Conservation (phyloP, 2,888 invertebrate species). For the Perizoma affinitatum region DNA sequence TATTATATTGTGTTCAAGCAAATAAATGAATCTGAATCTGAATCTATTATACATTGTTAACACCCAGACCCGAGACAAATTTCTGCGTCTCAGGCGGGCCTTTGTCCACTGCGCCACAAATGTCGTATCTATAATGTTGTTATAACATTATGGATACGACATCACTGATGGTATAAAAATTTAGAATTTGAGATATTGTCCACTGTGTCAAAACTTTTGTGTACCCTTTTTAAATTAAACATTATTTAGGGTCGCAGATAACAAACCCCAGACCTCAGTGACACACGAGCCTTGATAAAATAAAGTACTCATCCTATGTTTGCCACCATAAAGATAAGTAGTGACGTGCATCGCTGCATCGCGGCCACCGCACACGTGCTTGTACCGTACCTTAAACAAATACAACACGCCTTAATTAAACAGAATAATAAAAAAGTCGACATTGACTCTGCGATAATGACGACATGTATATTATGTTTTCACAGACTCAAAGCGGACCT, state of each 20-base stretch:
- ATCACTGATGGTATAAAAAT: too few relatives aligned
- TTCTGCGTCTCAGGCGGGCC: too few relatives aligned
- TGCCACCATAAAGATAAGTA: slow-evolving; percentile 77
- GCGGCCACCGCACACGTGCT: slow-evolving; percentile 69
- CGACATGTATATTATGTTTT: slow-evolving; percentile 50
- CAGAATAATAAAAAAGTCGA: slow-evolving; percentile 66
- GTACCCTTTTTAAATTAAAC: slow-evolving; percentile 58
- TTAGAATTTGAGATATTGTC: neutral
- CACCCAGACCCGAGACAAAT: too few relatives aligned
- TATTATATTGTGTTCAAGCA: too few relatives aligned
- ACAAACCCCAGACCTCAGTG: slow-evolving; percentile 64
- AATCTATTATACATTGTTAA: too few relatives aligned
- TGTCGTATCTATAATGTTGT: too few relatives aligned
- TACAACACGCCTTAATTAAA: slow-evolving; percentile 67
- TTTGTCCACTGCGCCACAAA: too few relatives aligned
- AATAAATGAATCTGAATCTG: too few relatives aligned
- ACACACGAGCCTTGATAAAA: slow-evolving; percentile 73
- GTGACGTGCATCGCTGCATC: slow-evolving; percentile 64
- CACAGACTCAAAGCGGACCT: slow-evolving; percentile 44
- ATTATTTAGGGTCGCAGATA: slow-evolving; percentile 73
- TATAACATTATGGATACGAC: too few relatives aligned
- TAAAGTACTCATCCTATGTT: slow-evolving; percentile 68
- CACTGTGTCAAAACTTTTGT: slow-evolving; percentile 10
- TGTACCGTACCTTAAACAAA: slow-evolving; percentile 60
- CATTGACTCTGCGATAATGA: slow-evolving; percentile 66